Evolutionary conservation across 2,113 vertebrate species (phyloP), one percentile per base, ranked within the genome.

Genomic region (Eulemur macaco): DNA sequence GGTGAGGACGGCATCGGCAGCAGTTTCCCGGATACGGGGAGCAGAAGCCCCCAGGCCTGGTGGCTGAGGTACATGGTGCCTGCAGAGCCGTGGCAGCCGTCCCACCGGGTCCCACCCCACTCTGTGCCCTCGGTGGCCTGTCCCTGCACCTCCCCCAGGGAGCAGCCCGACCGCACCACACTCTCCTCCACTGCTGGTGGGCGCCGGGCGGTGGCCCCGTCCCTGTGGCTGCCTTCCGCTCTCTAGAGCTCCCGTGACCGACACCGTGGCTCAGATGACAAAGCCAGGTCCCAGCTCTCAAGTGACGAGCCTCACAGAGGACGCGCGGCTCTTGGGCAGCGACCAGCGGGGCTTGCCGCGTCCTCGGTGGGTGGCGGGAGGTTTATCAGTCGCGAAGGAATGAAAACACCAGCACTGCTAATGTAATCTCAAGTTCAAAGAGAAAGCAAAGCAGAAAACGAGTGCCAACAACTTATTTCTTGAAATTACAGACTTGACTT

Each of bases 381-480:
- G 52, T 17, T 84, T 54, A 94, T 81, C 85, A 50, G 71, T 45
- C 29, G 80, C 60, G 37, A 34, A 95, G 27, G 63, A 86, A 58
- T 5, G 76, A 86, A 88, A 95, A 97, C 34, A 39, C 92, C 60
- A 87, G 92, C 37, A 21, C 58, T 3, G 0, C 63, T 82, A 42
- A 31, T 3, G 6, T 25, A 37, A 96, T 0, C 37, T 82, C 45
- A 73, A 89, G 94, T 50, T 80, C 82, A 81, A 74, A 31, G 81
- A 60, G 66, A 95, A 95, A 68, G 25, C 69, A 15, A 96, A 64
- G 54, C 11, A 31, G 31, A 60, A 86, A 83, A 95, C 4, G 34
- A 47, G 7, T 52, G 91, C 95, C 96, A 97, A 87, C 15, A 1
- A 77, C 63, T 91, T 64, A 21, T 34, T 95, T 74, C 93, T 42